Evolutionary conservation across 2,888 invertebrate species (phyloP), one percentile per base, ranked within the genome.

Genomic region (Himalopsyche japonica): DNA sequence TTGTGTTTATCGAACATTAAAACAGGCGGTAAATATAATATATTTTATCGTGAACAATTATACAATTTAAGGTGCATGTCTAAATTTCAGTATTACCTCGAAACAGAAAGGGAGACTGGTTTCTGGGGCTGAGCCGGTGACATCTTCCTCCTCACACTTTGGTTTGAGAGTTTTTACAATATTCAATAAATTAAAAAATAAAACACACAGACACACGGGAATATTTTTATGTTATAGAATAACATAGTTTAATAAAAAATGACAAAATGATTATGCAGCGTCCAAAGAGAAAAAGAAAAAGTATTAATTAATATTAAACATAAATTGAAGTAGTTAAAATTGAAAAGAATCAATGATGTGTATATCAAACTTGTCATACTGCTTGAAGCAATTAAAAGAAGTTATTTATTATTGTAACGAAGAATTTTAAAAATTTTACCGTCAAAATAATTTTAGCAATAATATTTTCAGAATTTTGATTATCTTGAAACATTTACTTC

Each of bases 131-230:
- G 91, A 89, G 92, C 95, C 82, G 95, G 95, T 86, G 95, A 94
- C 88, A 95, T 93, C 93, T 96, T 96, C 90, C 96, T 93, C 89
- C 95, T 93, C 89, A 96, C 94, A 92, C 96, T 96, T 91, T 70
- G 70, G 27, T 70, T 70, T 70, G 27, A 70, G 30, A 70, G 10
- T 70, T 70, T 70, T 70, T 27, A 47, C 83, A 84, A 86, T 87
- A 87, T 87, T 87, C 88, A 88, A 88, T 88, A 87, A 87, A 87
- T 86, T 87, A 88, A 87, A 84, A 79, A 81, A 84, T 76, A 82
- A 87, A 87, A 81, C 83, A 64, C 82, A 70, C 82, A 81, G 82
- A 64, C 82, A 70, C 82, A 85, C 84, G 85, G 77, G 77, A 77
- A 78, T 82, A 82, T 80, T 83, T 64, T 84, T 79, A 81, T 20